Percentiles rank a stretch among this genome's conserved stretches.
phyloP scores from a whole-genome alignment of 2,888 invertebrate genomes.

The Serripes groenlandicus region DNA sequence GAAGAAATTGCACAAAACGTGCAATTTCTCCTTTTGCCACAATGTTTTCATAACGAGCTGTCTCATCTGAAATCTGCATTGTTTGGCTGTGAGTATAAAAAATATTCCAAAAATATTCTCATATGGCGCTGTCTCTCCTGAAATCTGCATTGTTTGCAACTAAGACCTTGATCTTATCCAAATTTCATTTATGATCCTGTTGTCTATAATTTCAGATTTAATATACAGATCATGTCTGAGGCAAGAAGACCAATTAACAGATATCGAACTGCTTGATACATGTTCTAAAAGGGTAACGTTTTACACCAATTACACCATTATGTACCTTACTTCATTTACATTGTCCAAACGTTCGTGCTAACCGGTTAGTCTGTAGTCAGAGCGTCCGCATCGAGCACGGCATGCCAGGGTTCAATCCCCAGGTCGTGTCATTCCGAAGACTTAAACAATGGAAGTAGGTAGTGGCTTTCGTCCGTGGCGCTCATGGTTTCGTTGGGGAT shows the following conservation, averaged over 20 bases:
- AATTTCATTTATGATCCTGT: no score
- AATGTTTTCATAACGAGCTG: no score
- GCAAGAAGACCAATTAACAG: slow-evolving; percentile 74
- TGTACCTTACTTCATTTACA: neutral
- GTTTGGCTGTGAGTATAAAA: neutral
- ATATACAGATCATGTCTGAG: slow-evolving; percentile 74
- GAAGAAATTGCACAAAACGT: neutral
- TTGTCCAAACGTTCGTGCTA: neutral
- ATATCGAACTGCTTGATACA: slow-evolving; percentile 80
- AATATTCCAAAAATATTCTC: neutral
- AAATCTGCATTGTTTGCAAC: neutral
- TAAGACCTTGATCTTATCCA: slow-evolving; percentile 1
- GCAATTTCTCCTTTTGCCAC: no score
- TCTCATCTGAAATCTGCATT: no score
- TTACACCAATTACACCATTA: neutral
- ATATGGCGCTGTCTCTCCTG: neutral
- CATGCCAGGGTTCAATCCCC: no score
- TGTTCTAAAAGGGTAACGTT: slow-evolving; percentile 71
- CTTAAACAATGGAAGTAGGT: no score
- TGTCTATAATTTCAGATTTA: slow-evolving; percentile 78
- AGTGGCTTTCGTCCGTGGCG: no score
- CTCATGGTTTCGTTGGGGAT: no score
- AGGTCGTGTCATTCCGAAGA: no score
- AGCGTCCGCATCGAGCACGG: no score
- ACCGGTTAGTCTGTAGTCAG: no score